Conservation (phyloP, 2,888 invertebrate species). For the Mimachlamys varia region DNA sequence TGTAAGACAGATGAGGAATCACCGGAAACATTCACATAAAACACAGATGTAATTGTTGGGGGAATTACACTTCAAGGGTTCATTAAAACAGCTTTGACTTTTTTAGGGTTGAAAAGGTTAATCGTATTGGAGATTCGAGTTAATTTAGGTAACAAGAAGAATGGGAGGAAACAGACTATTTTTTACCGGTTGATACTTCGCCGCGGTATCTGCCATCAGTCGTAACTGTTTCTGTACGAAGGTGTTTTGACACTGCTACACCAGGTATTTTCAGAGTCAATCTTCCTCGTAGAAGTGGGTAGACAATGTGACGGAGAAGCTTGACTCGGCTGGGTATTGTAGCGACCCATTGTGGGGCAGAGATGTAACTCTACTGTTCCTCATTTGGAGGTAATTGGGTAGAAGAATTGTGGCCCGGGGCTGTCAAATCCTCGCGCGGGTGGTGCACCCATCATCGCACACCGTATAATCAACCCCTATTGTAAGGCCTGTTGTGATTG, state of each 20-base stretch:
- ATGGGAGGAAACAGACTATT: background rate
- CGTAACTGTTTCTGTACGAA: background rate
- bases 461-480: conserved; percentile 18
- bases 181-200: conserved; percentile 25
- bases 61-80: background rate
- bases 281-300: background rate
- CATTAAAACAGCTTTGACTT: background rate
- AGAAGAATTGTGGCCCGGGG: conserved; percentile 24
- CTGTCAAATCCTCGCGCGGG: conserved; percentile 36
- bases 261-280: conserved; percentile 3
- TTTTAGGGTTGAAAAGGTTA: background rate
- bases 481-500: conserved; percentile 10
- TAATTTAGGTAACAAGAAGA: conserved; percentile 3
- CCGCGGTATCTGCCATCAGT: background rate
- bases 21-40: background rate
- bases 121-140: background rate
- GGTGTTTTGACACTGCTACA: background rate
- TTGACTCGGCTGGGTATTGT: conserved; percentile 2
- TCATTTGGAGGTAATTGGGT: conserved; percentile 25
- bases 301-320: background rate
- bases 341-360: background rate
- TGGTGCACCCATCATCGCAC: conserved; percentile 16
- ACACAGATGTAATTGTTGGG: background rate
- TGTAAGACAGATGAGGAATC: background rate
- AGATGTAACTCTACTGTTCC: conserved; percentile 15